Conservation (phyloP, 2,113 vertebrate genomes). For the Ploceus nigricollis region DNA sequence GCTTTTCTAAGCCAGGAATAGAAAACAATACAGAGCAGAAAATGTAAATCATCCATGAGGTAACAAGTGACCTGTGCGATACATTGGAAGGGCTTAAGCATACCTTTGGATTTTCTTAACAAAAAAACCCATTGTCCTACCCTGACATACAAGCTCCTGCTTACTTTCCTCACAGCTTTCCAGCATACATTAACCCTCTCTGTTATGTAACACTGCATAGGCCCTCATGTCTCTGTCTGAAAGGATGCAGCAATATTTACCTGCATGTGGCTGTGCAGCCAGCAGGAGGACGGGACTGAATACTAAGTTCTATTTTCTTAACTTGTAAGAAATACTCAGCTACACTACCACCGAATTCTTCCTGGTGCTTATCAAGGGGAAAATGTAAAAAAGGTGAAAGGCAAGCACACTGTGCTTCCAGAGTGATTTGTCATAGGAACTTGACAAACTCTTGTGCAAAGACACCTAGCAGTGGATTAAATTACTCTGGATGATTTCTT, state of each 20-base stretch:
- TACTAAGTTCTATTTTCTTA: not conserved
- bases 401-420: not conserved
- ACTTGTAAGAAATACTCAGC: not conserved
- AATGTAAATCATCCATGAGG: conserved; percentile 57
- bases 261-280: not conserved
- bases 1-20: conserved; percentile 10
- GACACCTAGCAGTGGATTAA: not conserved
- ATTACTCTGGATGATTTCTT: not conserved
- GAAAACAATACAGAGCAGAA: conserved; percentile 57
- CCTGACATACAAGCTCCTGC: not conserved
- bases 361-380: not conserved
- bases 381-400: not conserved
- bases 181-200: not conserved
- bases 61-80: conserved; percentile 1
- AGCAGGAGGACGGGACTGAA: not conserved
- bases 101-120: conserved; percentile 33
- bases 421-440: not conserved
- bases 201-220: not conserved
- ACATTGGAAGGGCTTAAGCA: conserved; percentile 37
- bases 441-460: not conserved
- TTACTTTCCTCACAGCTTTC: not conserved
- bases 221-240: not conserved
- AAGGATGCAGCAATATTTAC: not conserved
- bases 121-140: conserved; percentile 26
- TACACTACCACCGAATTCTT: not conserved